A percentile compares a stretch with the other conserved stretches of the same genome.
Evolutionary conservation across 2,888 invertebrate species (phyloP).

Genomic region (Podotricha telesiphe): DNA sequence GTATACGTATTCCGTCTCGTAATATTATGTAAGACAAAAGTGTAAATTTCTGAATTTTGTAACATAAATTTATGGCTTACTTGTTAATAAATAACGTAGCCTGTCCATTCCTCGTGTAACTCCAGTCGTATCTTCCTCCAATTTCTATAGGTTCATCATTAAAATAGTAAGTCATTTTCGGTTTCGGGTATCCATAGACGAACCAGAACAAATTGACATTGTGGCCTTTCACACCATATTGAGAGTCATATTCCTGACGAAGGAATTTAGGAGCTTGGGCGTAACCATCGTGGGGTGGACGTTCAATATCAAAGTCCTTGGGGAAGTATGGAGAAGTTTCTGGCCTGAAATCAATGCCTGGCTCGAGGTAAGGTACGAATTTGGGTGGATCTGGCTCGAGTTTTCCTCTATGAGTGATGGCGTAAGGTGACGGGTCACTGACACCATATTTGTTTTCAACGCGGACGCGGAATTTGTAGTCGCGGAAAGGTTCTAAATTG

Average conservation of each 20-base stretch:
- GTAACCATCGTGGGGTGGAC: slow-evolving; percentile 93
- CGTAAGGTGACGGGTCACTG: slow-evolving; percentile 97
- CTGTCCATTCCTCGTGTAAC: slow-evolving; percentile 95
- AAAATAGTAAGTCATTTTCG: slow-evolving; percentile 94
- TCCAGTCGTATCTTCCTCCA: slow-evolving; percentile 93
- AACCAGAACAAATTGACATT: slow-evolving; percentile 96
- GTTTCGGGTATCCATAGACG: slow-evolving; percentile 98
- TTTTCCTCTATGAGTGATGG: slow-evolving; percentile 90
- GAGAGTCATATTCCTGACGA: slow-evolving; percentile 92
- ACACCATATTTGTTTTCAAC: slow-evolving; percentile 98
- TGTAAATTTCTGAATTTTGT: too few relatives aligned
- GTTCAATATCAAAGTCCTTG: slow-evolving; percentile 95
- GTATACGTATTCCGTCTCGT: too few relatives aligned
- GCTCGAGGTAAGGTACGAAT: slow-evolving; percentile 90
- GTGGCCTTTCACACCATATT: slow-evolving; percentile 96
- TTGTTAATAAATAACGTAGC: slow-evolving; percentile 95
- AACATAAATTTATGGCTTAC: slow-evolving; percentile 76
- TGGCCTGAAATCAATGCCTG: slow-evolving; percentile 92
- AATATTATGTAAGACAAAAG: too few relatives aligned
- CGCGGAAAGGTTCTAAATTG: slow-evolving; percentile 95
- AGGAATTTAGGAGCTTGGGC: slow-evolving; percentile 94
- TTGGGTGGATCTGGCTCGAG: slow-evolving; percentile 91
- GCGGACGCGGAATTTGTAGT: slow-evolving; percentile 97
- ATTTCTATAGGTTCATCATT: slow-evolving; percentile 92
- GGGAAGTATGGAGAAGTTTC: slow-evolving; percentile 95